Base-by-base conservation (phyloP, 2,797 vertebrate genomes). In the Phataginus tricuspis region DNA sequence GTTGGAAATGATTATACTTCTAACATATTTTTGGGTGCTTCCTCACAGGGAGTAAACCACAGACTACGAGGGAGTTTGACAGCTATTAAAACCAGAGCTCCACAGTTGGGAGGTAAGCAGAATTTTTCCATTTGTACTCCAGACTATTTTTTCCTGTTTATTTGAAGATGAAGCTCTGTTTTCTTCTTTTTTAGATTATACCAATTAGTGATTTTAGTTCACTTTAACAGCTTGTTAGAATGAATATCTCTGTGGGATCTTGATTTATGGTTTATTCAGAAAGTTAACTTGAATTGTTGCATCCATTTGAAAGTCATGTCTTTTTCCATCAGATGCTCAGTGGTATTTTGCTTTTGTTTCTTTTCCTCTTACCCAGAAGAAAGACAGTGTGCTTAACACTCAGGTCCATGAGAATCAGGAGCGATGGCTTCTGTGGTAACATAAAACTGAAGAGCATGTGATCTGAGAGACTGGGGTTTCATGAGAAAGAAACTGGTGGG, bases 61-160 rank as follows among this genome's bases (percentile, higher is more conserved):
- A 99, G 99, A 93, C 98, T 99, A 96, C 98, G 98, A 90, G 99
- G 99, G 4, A 99, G 99, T 92, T 82, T 99, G 98, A 99, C 99
- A 5, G 99, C 99, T 39, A 98, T 99, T 96, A 99, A 98, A 98
- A 99, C 99, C 78, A 99, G 99, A 98, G 99, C 99, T 23, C 99
- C 99, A 42, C 99, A 99, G 25, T 97, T 99, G 61, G 99, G 99
- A 99, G 99, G 99, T 99, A 98, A 98, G 93, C 68, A 53, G 69
- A 63, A 42, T 25, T n/a, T 63, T 82, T 63, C 68, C 31, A 4
- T 51, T 34, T 49, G 64, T 53, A 37, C 23, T 51, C 23, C 7
- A 11, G 34, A 14, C 9, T 42, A 16, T 66, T 55, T 75, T 92
- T 86, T 31, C 23, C 63, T 74, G 7, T 42, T 71, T 34, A 3